A percentile compares a stretch with the other conserved stretches of the same genome.
Evolutionary conservation across 2,888 invertebrate species (phyloP).

Genomic region (Drosophila lacicola): DNA sequence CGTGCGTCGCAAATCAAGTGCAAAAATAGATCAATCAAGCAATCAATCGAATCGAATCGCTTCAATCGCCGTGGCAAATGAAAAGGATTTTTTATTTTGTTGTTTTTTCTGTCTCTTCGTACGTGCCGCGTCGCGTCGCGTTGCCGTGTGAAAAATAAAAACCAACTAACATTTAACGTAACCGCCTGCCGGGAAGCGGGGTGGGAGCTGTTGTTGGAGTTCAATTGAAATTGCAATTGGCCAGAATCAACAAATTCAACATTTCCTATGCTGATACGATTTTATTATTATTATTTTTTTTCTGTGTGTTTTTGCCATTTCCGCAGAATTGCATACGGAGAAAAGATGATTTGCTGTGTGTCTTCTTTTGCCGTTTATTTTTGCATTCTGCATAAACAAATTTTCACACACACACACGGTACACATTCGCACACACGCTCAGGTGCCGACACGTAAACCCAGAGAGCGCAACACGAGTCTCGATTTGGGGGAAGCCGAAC

Average conservation of each 20-base stretch:
- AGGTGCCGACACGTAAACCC: constrained; percentile 13
- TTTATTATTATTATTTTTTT: constrained; percentile 27
- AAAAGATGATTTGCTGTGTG: constrained; percentile 51
- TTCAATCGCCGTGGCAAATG: constrained; percentile 65
- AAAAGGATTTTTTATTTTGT: constrained; percentile 43
- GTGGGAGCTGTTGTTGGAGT: constrained; percentile 23
- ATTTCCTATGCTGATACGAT: constrained; percentile 67
- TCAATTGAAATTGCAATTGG: constrained; percentile 53
- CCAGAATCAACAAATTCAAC: constrained; percentile 57
- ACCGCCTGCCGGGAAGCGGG: background rate
- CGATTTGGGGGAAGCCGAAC: constrained; percentile 34
- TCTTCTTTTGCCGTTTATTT: constrained; percentile 37
- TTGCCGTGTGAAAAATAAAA: constrained; percentile 23
- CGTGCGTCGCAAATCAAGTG: constrained; percentile 83
- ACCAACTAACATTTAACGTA: constrained; percentile 17
- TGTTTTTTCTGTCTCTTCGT: constrained; percentile 20
- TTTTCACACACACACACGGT: constrained; percentile 53
- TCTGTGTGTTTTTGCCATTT: constrained; percentile 49
- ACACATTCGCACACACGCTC: constrained; percentile 10
- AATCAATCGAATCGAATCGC: constrained; percentile 79
- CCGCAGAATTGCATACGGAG: constrained; percentile 61
- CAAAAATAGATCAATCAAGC: constrained; percentile 82
- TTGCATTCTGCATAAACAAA: constrained; percentile 64
- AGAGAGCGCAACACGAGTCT: constrained; percentile 27
- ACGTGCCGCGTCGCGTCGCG: constrained; percentile 44